Evolutionary conservation across 2,888 invertebrate genomes (phyloP), one percentile per base, ranked within the genome.

Genomic region (Cryptocheilus praepositus): DNA sequence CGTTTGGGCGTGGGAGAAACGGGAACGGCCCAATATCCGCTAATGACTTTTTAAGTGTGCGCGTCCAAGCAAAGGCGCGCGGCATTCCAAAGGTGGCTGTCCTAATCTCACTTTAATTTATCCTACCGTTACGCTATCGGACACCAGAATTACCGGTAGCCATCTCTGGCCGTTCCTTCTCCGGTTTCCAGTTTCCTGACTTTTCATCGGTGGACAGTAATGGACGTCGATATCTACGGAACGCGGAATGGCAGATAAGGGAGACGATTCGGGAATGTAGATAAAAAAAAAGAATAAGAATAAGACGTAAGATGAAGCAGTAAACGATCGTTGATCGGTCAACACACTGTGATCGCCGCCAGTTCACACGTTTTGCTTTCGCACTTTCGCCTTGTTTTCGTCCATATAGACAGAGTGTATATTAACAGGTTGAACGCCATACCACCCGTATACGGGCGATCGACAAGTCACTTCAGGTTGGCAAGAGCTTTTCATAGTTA

Each of bases 11-110:
- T 36, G 36, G 36, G 36, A 36, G 36, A 36, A 36, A 36, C 36
- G 36, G 36, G 36, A 36, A 36, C 36, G 36, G 13, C 36, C 54
- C 63, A 53, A 67, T 64, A 77, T 76, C 71, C 63, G 76, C 82
- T 85, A 85, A 85, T 80, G 84, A 81, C 79, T 84, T 85, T 85
- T 84, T 85, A 85, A 85, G 85, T 85, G 83, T 80, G 72, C 81
- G 80, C 76, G 78, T 80, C 70, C 36, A 36, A 7, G 36, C 36
- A 63, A 70, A 52, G 63, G 25, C 43, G 43, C 18, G 11, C 28
- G 52, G 13, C 22, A 52, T 52, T 52, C 52, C 52, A 36, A 21
- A 36, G 55, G 74, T 71, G 68, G 66, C 61, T 63, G 69, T 72
- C 68, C 81, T 84, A 83, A 85, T 82, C 82, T 80, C 74, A 83